These are phyloP conservation scores for Petrocephalus zakoni DNA, from an alignment of 2,113 vertebrate genomes.

Conservation along the genomic window DNA sequence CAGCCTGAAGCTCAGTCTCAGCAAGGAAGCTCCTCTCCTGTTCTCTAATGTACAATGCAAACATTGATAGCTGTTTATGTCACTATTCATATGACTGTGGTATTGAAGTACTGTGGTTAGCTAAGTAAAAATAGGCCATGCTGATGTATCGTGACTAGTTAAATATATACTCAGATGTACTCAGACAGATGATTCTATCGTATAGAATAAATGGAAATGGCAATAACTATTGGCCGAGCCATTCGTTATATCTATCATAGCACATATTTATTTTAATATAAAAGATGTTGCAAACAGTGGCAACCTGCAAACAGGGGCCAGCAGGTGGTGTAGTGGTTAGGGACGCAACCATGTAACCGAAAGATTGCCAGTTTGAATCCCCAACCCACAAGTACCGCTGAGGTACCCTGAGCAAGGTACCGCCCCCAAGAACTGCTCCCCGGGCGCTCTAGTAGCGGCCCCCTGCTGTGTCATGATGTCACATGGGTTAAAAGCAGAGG, in stretches of 20 bases:
- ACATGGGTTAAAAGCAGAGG: too few species aligned
- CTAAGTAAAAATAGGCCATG: background rate
- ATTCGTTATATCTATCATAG: background rate
- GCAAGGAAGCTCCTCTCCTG: background rate
- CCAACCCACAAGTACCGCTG: too few species aligned
- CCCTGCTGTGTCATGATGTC: too few species aligned
- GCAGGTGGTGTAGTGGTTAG: too few species aligned
- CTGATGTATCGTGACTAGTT: background rate
- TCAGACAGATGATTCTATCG: background rate
- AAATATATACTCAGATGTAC: background rate
- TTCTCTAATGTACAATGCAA: background rate
- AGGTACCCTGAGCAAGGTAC: too few species aligned
- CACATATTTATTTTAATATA: background rate
- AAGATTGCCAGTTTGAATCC: too few species aligned
- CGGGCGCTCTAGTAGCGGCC: too few species aligned
- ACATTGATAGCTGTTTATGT: background rate
- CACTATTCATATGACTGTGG: background rate
- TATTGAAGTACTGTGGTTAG: background rate
- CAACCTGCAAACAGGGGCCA: too few species aligned
- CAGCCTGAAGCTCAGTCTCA: background rate
- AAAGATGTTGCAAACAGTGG: too few species aligned
- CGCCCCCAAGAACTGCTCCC: too few species aligned
- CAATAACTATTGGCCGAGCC: background rate
- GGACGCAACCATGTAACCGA: too few species aligned
- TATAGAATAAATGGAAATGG: background rate